Evolutionary conservation across 2,113 vertebrate species (phyloP), one percentile per base, ranked within the genome.

Genomic region (Heteronetta atricapilla): DNA sequence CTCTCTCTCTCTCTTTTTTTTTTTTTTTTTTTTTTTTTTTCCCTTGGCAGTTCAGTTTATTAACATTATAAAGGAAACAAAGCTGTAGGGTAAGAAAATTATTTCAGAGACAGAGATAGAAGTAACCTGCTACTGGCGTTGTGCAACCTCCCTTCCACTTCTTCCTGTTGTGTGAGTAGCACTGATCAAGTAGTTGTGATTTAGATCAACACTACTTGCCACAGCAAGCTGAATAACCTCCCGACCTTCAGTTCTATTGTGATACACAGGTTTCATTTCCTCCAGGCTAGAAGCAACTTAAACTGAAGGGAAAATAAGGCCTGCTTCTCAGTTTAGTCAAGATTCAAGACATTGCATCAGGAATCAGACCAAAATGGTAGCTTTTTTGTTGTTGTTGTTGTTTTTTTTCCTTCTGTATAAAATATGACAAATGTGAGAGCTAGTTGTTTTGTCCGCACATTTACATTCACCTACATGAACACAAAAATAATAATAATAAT

Each of bases 161-260:
- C 58, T 59, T 85, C 93, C 75, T 95, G 87, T 89, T 96, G 92
- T 89, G 88, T 72, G 82, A 94, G 74, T 72, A 88, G 74, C 2
- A 2, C 52, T 92, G 88, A 92, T 89, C 56, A 75, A 48, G 62
- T 60, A n/a, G 85, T 83, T 91, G 53, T 58, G 93, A 90, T 95
- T 96, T 89, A 93, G 88, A 93, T 93, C 84, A 95, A 84, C 93
- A 72, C 46, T 87, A 18, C 94, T 96, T 86, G 86, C 90, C 94
- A 93, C 89, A 95, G 96, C 77, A 96, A 94, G 90, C 85, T 89
- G 70, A 93, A 82, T 94, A 91, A 90, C 92, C 92, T 78, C 64
- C 88, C 67, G 86, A 96, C 95, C 96, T 94, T 79, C 80, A 74
- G 15, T 76, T 95, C 81, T 94, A 66, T 82, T 92, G 77, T 93